Conservation (phyloP, 2,113 vertebrate genomes). For the Lagopus leucura region DNA sequence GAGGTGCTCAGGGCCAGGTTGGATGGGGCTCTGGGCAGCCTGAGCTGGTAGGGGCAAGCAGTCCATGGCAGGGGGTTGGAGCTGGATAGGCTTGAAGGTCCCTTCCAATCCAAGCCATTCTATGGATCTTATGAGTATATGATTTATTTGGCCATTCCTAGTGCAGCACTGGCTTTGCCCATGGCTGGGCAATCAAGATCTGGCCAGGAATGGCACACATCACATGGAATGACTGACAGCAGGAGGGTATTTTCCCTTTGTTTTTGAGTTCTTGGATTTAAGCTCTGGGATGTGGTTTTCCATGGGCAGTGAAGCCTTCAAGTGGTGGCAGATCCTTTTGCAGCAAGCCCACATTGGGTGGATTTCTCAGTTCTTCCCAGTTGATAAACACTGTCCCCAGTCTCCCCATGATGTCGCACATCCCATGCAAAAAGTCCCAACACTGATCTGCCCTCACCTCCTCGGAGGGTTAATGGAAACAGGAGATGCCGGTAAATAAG, state of each 20-base stretch:
- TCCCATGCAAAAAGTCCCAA: fast-evolving
- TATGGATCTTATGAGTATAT: neutral
- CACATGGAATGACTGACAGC: neutral
- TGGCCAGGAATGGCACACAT: neutral
- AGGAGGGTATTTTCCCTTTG: neutral
- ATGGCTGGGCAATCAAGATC: neutral
- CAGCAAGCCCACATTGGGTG: neutral
- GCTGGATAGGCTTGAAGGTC: no score
- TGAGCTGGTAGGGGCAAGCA: no score
- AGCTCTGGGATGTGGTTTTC: neutral
- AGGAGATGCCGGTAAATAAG: slow-evolving; percentile 35
- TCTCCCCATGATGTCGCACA: neutral
- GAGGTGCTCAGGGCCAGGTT: no score
- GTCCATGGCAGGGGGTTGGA: no score
- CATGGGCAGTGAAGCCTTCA: neutral
- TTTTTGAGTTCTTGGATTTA: slow-evolving; percentile 17
- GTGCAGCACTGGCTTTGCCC: neutral
- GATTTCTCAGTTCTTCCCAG: neutral
- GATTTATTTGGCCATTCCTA: neutral
- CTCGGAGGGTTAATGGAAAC: slow-evolving; percentile 37
- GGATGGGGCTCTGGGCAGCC: no score
- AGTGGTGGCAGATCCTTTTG: neutral
- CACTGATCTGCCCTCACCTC: slow-evolving; percentile 13
- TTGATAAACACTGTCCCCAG: neutral
- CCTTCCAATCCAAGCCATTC: neutral